Evolutionary conservation across 2,797 vertebrate genomes (phyloP).

Genomic region (Poecilia wingei): DNA sequence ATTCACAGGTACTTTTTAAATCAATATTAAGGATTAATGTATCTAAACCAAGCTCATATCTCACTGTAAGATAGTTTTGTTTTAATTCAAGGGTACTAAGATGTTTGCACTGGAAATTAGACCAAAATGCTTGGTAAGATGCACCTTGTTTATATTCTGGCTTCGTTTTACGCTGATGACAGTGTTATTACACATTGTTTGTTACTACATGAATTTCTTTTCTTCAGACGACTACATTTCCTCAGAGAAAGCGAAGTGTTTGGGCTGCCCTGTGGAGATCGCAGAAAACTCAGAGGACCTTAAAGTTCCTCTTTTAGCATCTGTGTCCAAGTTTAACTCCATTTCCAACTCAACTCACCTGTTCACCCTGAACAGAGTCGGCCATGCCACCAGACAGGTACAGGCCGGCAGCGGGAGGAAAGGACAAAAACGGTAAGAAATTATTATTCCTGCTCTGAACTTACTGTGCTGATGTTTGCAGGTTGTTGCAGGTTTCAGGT

Average conservation of each 20-base stretch:
- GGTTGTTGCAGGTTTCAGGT: conserved; percentile 89
- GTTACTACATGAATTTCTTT: not conserved
- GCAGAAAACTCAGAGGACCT: conserved; percentile 70
- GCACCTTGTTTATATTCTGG: too few relatives aligned
- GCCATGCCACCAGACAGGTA: conserved; percentile 79
- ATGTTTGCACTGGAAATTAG: too few relatives aligned
- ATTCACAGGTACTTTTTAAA: too few relatives aligned
- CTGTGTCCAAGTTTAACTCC: conserved; percentile 81
- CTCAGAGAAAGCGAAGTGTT: conserved; percentile 52
- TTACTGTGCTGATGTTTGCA: conserved; percentile 39
- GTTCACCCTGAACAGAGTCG: conserved; percentile 68
- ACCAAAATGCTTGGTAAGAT: too few relatives aligned
- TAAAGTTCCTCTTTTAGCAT: conserved; percentile 69
- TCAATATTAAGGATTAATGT: too few relatives aligned
- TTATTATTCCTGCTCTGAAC: not conserved
- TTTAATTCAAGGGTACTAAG: too few relatives aligned
- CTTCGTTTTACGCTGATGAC: not conserved
- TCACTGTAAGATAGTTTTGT: too few relatives aligned
- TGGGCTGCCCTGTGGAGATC: conserved; percentile 83
- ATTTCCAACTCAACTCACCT: conserved; percentile 66
- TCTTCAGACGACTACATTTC: conserved; percentile 62
- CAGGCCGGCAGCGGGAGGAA: not conserved
- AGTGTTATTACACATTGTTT: too few relatives aligned
- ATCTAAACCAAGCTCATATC: too few relatives aligned
- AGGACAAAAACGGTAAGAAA: too few relatives aligned